Conservation (phyloP, 1,140 invertebrate genomes). For the Copidosoma floridanum region DNA sequence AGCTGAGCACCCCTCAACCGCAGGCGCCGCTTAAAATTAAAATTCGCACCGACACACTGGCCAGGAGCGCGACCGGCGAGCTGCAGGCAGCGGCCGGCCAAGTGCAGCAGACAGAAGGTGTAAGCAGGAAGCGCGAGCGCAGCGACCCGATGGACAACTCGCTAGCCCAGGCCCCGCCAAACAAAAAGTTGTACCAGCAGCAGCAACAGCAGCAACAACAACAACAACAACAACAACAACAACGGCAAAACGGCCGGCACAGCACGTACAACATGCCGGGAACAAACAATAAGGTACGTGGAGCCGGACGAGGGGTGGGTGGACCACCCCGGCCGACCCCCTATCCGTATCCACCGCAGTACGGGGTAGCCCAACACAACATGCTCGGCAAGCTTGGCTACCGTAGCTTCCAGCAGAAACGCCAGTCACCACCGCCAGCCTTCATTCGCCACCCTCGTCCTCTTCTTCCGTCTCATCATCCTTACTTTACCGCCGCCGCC, state of each 20-base stretch:
- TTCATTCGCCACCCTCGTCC: conserved; percentile 17
- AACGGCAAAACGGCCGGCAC: conserved; percentile 49
- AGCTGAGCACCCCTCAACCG: conserved; percentile 28
- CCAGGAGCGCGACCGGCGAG: conserved; percentile 27
- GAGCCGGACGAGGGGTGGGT: conserved; percentile 46
- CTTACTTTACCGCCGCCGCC: conserved; percentile 7
- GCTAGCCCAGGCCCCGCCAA: conserved; percentile 9
- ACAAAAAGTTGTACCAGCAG: conserved; percentile 35
- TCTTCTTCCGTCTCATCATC: conserved; percentile 21
- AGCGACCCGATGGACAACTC: conserved; percentile 26
- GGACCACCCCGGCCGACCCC: conserved; percentile 36
- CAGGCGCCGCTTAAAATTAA: conserved; percentile 58
- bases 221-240: conserved; percentile 21
- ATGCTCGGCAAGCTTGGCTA: conserved; percentile 22
- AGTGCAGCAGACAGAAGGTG: conserved; percentile 20
- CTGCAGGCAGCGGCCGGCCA: conserved; percentile 6
- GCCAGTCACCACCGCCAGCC: conserved; percentile 26
- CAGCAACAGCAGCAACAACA: conserved; percentile 25
- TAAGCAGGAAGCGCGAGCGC: conserved; percentile 42
- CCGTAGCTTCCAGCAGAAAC: conserved; percentile 24
- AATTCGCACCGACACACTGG: conserved; percentile 57
- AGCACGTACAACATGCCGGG: conserved; percentile 42
- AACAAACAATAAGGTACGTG: conserved; percentile 60
- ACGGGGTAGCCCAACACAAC: conserved; percentile 32
- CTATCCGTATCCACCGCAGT: conserved; percentile 40